Conservation (phyloP, 2,888 invertebrate species). For the Agrochola lychnidis region DNA sequence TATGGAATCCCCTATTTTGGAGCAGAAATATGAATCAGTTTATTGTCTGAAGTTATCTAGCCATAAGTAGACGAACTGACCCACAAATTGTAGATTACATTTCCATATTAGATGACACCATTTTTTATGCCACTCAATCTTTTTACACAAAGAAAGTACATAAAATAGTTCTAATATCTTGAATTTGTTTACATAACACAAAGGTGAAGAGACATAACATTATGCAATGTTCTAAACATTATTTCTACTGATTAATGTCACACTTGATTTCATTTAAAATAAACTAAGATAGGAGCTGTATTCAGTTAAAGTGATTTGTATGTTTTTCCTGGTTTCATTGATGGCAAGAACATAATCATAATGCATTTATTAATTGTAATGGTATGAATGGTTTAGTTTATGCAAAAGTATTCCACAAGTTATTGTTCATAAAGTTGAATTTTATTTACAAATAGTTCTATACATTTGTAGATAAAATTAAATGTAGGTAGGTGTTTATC, state of each 20-base stretch:
- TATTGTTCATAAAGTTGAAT: neutral
- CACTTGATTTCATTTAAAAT: slow-evolving; percentile 19
- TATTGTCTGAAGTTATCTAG: neutral
- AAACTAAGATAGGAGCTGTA: slow-evolving; percentile 11
- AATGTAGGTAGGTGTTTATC: slow-evolving; percentile 7
- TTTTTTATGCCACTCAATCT: neutral
- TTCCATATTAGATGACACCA: neutral
- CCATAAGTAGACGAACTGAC: neutral
- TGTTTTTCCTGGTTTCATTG: slow-evolving; percentile 39
- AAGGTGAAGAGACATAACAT: slow-evolving; percentile 38
- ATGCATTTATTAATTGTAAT: slow-evolving; percentile 16
- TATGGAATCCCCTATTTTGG: no score
- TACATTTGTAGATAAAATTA: slow-evolving; percentile 1
- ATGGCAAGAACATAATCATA: slow-evolving; percentile 13
- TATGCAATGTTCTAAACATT: slow-evolving; percentile 42
- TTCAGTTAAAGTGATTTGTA: neutral
- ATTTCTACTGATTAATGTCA: slow-evolving; percentile 26
- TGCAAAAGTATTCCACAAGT: neutral
- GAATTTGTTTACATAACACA: slow-evolving; percentile 45
- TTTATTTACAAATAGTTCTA: neutral
- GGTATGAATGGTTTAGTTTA: slow-evolving; percentile 1
- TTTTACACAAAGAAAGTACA: slow-evolving; percentile 9
- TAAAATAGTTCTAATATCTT: slow-evolving; percentile 24
- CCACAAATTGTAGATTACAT: neutral
- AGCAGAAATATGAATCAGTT: neutral